These are phyloP conservation scores for Nerophis ophidion DNA, from an alignment of 2,113 vertebrate genomes.

Conservation along the genomic window DNA sequence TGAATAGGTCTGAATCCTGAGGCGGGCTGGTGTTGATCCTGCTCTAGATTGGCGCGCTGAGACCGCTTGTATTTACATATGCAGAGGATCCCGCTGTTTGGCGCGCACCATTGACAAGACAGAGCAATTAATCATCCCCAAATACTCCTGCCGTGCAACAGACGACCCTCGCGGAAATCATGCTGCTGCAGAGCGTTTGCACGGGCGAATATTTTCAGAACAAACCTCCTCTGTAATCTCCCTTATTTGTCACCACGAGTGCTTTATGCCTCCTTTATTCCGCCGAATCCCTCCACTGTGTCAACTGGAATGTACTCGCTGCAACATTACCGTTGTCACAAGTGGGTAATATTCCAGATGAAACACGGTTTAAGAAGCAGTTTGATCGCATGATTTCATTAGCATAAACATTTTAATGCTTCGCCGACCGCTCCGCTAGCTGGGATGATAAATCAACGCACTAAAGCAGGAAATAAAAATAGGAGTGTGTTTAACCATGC, in stretches of 20 bases:
- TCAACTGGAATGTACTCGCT: not conserved
- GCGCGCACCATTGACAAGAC: conserved; percentile 80
- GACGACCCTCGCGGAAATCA: conserved; percentile 76
- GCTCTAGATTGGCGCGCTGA: conserved; percentile 75
- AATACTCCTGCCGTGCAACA: conserved; percentile 78
- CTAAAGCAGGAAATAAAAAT: not conserved
- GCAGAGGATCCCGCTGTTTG: conserved; percentile 84
- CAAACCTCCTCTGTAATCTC: conserved; percentile 43
- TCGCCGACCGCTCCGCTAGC: not conserved
- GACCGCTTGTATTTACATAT: conserved; percentile 85
- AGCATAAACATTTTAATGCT: not conserved
- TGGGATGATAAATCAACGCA: not conserved
- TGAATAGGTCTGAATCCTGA: conserved; percentile 65
- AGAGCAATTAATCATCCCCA: conserved; percentile 94
- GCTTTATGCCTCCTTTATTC: conserved; percentile 23
- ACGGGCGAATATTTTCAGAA: conserved; percentile 77
- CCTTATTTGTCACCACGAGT: conserved; percentile 31
- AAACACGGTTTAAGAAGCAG: not conserved
- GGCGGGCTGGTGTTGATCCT: conserved; percentile 77
- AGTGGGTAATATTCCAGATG: too few species aligned
- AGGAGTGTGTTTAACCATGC: not conserved
- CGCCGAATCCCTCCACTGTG: conserved; percentile 27
- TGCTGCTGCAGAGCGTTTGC: conserved; percentile 77
- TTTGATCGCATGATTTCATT: not conserved
- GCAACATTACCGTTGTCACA: not conserved